Conservation (phyloP, 2,888 invertebrate genomes). For the Agriopis marginaria region DNA sequence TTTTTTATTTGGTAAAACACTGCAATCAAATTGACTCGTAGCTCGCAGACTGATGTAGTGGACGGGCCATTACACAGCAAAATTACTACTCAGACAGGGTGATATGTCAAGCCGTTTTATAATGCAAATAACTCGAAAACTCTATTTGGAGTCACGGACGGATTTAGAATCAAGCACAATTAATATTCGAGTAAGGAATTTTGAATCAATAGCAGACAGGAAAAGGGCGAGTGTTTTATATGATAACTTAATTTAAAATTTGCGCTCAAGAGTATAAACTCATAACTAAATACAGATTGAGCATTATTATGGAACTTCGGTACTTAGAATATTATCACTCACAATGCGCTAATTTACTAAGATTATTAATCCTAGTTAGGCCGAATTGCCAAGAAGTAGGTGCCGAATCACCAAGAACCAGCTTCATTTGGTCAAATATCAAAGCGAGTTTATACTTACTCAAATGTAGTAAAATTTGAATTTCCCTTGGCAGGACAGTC, state of each 20-base stretch:
- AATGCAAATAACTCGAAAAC: conserved; percentile 78
- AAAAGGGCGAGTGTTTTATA: conserved; percentile 28
- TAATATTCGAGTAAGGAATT: conserved; percentile 50
- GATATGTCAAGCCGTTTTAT: conserved; percentile 76
- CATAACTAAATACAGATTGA: too few species aligned
- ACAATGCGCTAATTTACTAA: too few species aligned
- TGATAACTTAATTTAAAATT: not conserved
- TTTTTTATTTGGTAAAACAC: conserved; percentile 2
- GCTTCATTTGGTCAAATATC: too few species aligned
- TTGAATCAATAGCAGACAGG: conserved; percentile 32
- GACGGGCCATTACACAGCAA: conserved; percentile 78
- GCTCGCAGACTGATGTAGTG: conserved; percentile 46
- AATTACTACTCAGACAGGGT: conserved; percentile 73
- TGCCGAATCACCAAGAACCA: too few species aligned
- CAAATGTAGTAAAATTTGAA: too few species aligned
- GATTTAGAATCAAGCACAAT: conserved; percentile 63
- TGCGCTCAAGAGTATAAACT: not conserved
- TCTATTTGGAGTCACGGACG: conserved; percentile 57
- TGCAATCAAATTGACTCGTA: conserved; percentile 15
- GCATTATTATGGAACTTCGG: too few species aligned
- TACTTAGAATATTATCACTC: too few species aligned
- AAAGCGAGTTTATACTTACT: too few species aligned
- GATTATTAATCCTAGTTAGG: too few species aligned
- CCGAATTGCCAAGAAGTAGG: too few species aligned
- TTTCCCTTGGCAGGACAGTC: too few species aligned